Base-by-base conservation (phyloP, 2,113 vertebrate species). In the Hucho hucho region DNA sequence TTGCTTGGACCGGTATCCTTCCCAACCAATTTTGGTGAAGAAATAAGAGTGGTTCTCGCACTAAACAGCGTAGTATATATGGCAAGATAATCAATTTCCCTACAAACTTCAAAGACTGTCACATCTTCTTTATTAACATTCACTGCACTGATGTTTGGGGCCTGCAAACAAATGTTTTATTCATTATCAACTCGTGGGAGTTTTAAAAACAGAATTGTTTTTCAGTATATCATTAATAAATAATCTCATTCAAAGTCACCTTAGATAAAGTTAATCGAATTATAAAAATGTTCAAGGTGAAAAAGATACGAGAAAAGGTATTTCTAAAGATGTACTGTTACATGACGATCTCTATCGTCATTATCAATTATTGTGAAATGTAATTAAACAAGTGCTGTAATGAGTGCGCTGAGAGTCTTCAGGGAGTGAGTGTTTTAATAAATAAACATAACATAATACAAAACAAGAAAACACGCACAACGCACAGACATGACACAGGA, bases 81-180 rank as follows among this genome's bases (percentile, higher is more conserved):
- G 26, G 14, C 64, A 58, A 59, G 53, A 7, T 82, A 73, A 82
- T 77, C 5, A 73, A 74, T 20, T 77, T 78, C 37, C 70, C 58
- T 47, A 66, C 73, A 79, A 79, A 58, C 53, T 58, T 71, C 53
- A 82, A 59, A 59, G 49, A 64, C 72, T 78, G 75, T 82, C 78
- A 88, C 85, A 79, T 79, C 29, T 0, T 71, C 24, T 78, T 85
- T 73, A 88, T 90, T 87, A 87, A 81, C 72, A 87, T 88, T 85
- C 84, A 74, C 47, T 4, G 46, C 29, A 64, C 70, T 63, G 74
- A 79, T 84, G 73, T 74, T 81, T 76, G 70, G 58, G 65, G 84
- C 79, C 68, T 79, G 81, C 82, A 91, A 79, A 79, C 75, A 84
- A 78, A 91, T 91, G 83, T 88, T 91, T 92, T 87, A 91, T 91